Evolutionary conservation across 2,888 invertebrate genomes (phyloP), one percentile per base, ranked within the genome.

Genomic region (Mayetiola destructor): DNA sequence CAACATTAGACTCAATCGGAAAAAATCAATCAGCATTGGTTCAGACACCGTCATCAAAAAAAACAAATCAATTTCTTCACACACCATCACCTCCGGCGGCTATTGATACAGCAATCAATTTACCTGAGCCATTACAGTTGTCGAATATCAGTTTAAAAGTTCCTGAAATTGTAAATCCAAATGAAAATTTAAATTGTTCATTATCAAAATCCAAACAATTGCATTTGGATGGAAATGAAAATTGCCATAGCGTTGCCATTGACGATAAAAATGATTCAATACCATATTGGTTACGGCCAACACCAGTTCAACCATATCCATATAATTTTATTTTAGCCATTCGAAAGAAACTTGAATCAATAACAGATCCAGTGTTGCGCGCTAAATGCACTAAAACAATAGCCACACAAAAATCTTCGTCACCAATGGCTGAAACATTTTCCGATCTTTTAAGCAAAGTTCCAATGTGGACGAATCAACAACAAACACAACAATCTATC

Each of bases 301-400:
- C 68, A 2, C 60, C 71, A 12, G 66, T 73, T 5, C 68, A 74
- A 61, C 71, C 76, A 6, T 75, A 77, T 70, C 79, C 80, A 16
- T 79, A 78, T 61, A 80, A 79, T 63, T 79, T 81, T 63, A 77
- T 80, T 42, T 77, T 73, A 64, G 80, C 77, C 52, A 77, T 79
- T 9, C 77, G 78, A 62, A 71, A 75, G 60, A 82, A 83, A 63
- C 66, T 80, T 9, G 68, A 69, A 60, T 64, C 67, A 5, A 64
- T 68, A 29, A 62, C 66, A 2, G 63, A 66, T 56, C 64, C 66
- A 55, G 37, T 37, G 2, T 20, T 27, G 14, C 27, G 27, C n/a
- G 2, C 6, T 6, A 32, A 32, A 32, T 3, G 27, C n/a, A 14
- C 48, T n/a, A 27, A 5, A 37, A 12, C 9, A n/a, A n/a, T n/a